Evolutionary conservation across 1,140 invertebrate species (phyloP).

Genomic region (Diorhabda carinulata): DNA sequence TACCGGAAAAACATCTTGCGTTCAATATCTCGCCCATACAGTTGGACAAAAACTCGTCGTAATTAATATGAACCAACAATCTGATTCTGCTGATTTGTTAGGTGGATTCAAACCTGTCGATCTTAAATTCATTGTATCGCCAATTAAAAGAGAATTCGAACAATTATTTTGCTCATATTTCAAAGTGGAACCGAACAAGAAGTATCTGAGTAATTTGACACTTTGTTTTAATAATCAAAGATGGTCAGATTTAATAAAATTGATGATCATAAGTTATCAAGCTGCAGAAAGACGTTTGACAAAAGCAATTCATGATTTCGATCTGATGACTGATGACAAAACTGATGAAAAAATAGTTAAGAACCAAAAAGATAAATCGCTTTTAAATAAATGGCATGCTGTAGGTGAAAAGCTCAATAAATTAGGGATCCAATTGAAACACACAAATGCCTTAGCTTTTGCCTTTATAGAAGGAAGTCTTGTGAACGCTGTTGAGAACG

Average conservation of each 20-base stretch:
- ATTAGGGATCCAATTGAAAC: conserved; percentile 65
- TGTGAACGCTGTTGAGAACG: conserved; percentile 83
- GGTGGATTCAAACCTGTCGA: conserved; percentile 98
- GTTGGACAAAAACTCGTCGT: conserved; percentile 83
- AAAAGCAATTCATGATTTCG: conserved; percentile 13
- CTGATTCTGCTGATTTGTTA: conserved; percentile 91
- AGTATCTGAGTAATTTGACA: conserved; percentile 78
- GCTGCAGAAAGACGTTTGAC: conserved; percentile 59
- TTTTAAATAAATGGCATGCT: conserved; percentile 48
- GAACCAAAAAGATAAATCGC: conserved; percentile 43
- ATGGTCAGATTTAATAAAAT: conserved; percentile 67
- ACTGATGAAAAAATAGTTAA: conserved; percentile 24
- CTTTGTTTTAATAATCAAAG: conserved; percentile 67
- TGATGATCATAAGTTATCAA: conserved; percentile 73
- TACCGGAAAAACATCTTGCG: conserved; percentile 94
- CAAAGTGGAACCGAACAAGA: conserved; percentile 73
- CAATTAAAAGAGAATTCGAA: conserved; percentile 80
- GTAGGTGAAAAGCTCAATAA: conserved; percentile 70
- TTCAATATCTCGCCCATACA: conserved; percentile 87
- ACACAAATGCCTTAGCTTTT: conserved; percentile 75
- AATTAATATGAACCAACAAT: conserved; percentile 99
- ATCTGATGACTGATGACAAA: conserved; percentile 24
- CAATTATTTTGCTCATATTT: conserved; percentile 77
- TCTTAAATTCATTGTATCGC: conserved; percentile 75
- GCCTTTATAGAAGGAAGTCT: conserved; percentile 90